Evolutionary conservation across 2,113 vertebrate species (phyloP), one percentile per base, ranked within the genome.

Genomic region (Zapus hudsonius): DNA sequence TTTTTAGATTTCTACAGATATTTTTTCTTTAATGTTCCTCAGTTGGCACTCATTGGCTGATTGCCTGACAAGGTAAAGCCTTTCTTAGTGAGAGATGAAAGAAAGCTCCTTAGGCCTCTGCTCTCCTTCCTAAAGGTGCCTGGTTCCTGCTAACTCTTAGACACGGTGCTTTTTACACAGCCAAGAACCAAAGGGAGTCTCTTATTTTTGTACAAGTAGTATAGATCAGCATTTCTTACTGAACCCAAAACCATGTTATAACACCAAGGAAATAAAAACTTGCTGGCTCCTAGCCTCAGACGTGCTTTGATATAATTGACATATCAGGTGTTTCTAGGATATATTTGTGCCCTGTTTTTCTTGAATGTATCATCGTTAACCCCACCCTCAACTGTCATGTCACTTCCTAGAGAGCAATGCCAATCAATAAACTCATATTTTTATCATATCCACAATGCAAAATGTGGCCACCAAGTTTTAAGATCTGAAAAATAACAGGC

Each of bases 21-120:
- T 85, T 90, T 84, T n/a, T 61, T 47, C 38, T 78, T 72, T n/a
- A 85, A n/a, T 33, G 70, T 25, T 0, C 33, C 52, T 93, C 33
- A 13, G 29, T 42, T 2, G 38, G 61, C 85, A 25, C 57, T 23
- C 2, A 9, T 82, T 82, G 69, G 4, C 1, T 89, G 95, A 33
- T 33, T 87, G 9, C 25, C 78, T 69, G 94, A 52, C 70, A 90
- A 86, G 87, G 42, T 38, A 73, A 88, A 90, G 44, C 55, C 64
- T 97, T 85, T 93, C 87, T 91, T 90, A 29, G 38, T 20, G 55
- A 44, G 67, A 87, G 69, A 92, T 15, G 57, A 85, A 92, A 42
- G 20, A 85, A 92, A 42, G 20, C 55, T 85, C 36, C 59, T 67
- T 89, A 76, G 80, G 27, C 20, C 75, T 19, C 55, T 59, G 84